phyloP scores from a whole-genome alignment of 2,113 vertebrate genomes.

The Odobenus rosmarus region DNA sequence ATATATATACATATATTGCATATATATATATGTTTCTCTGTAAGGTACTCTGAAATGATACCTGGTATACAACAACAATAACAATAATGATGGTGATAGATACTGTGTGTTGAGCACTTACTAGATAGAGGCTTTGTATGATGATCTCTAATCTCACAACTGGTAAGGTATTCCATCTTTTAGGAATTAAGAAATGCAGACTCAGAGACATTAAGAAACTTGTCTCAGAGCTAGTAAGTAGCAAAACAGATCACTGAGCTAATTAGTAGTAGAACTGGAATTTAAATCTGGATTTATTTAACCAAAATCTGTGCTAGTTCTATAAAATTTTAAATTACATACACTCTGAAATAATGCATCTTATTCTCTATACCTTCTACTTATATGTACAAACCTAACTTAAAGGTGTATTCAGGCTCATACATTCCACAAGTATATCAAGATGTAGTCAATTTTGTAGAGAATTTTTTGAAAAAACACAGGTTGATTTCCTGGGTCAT shows the following conservation, averaged over 20 bases:
- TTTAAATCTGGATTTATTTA: slow-evolving; percentile 31
- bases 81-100: background rate
- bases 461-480: background rate
- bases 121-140: background rate
- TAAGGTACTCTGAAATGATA: slow-evolving; percentile 8
- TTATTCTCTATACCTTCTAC: background rate
- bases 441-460: background rate
- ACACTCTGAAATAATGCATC: background rate
- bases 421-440: background rate
- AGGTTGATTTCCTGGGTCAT: slow-evolving; percentile 56
- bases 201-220: slow-evolving; percentile 25
- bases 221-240: slow-evolving; percentile 21
- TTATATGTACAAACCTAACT: background rate
- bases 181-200: background rate
- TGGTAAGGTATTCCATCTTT: background rate
- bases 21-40: background rate
- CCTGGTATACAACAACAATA: background rate
- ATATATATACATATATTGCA: too few relatives aligned
- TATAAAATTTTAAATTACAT: background rate
- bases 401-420: background rate
- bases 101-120: background rate
- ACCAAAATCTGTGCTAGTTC: background rate
- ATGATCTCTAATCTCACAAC: slow-evolving; percentile 39
- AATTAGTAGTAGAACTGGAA: background rate
- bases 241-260: background rate